Conservation (phyloP, 2,113 vertebrate species). For the Chamaea fasciata region DNA sequence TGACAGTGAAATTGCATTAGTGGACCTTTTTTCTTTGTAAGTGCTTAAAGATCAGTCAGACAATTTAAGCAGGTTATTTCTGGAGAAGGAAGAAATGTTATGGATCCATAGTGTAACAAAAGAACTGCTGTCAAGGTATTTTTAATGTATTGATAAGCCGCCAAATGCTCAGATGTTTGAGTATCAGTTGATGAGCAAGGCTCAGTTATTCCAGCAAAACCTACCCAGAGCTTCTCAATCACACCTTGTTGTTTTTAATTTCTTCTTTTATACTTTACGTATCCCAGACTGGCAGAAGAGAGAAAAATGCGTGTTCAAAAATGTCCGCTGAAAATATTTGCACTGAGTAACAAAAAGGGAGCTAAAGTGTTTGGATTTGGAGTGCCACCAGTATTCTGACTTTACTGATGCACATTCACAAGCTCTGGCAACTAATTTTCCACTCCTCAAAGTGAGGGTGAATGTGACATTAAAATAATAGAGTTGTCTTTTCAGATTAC, state of each 20-base stretch:
- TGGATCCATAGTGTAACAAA: not conserved
- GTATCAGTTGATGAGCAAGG: not conserved
- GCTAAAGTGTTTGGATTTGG: not conserved
- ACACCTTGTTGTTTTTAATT: not conserved
- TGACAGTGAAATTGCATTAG: slow-evolving; percentile 31
- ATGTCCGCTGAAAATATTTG: not conserved
- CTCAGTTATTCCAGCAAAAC: not conserved
- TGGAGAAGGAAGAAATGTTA: not conserved
- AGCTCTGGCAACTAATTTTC: not conserved
- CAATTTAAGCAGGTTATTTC: not conserved
- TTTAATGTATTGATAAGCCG: not conserved
- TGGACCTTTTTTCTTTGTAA: not conserved
- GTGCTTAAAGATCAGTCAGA: not conserved
- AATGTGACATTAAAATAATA: not conserved
- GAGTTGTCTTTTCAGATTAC: not conserved
- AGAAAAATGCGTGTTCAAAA: not conserved
- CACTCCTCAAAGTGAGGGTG: not conserved
- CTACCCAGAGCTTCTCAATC: not conserved
- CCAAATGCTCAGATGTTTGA: not conserved
- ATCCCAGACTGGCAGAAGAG: not conserved
- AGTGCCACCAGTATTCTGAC: not conserved
- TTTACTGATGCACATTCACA: not conserved
- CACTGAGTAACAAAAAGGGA: not conserved
- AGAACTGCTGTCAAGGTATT: not conserved
- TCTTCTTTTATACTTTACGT: not conserved